A percentile compares a stretch with the other conserved stretches of the same genome.
Evolutionary conservation across 2,797 vertebrate genomes (phyloP).

Genomic region (Anomalospiza imberbis): DNA sequence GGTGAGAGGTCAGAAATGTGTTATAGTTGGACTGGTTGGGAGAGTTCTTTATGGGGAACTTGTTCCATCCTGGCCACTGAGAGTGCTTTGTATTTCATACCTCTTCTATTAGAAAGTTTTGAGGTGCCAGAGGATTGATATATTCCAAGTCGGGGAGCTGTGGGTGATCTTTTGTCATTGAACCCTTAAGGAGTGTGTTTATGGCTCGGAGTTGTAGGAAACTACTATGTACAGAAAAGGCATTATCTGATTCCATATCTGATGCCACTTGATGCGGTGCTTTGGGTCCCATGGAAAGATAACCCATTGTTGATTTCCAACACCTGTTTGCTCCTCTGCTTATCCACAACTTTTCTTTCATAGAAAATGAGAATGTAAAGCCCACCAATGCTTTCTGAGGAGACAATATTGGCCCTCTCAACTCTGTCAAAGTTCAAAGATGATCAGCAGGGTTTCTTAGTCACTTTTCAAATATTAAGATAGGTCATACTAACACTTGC

Average conservation of each 20-base stretch:
- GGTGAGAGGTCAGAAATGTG: not conserved
- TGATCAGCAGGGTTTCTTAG: not conserved
- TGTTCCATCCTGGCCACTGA: not conserved
- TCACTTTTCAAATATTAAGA: constrained; percentile 34
- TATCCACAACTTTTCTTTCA: not conserved
- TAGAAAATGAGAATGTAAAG: not conserved
- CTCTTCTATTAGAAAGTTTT: not conserved
- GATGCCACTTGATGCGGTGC: not conserved
- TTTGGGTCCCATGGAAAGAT: not conserved
- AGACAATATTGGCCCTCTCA: not conserved
- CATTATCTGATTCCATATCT: not conserved
- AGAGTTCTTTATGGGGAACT: not conserved
- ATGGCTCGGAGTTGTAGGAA: not conserved
- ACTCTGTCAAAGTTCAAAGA: not conserved
- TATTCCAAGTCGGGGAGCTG: not conserved
- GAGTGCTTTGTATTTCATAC: not conserved
- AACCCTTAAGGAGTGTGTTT: not conserved
- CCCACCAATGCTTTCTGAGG: not conserved
- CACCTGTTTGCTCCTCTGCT: not conserved
- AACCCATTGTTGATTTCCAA: not conserved
- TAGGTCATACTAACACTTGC: not conserved
- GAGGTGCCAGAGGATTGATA: not conserved
- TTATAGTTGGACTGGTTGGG: not conserved
- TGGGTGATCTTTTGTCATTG: not conserved
- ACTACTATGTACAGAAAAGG: not conserved